Evolutionary conservation across 2,888 invertebrate species (phyloP), one percentile per base, ranked within the genome.

Genomic region (Allolobophora icterica): DNA sequence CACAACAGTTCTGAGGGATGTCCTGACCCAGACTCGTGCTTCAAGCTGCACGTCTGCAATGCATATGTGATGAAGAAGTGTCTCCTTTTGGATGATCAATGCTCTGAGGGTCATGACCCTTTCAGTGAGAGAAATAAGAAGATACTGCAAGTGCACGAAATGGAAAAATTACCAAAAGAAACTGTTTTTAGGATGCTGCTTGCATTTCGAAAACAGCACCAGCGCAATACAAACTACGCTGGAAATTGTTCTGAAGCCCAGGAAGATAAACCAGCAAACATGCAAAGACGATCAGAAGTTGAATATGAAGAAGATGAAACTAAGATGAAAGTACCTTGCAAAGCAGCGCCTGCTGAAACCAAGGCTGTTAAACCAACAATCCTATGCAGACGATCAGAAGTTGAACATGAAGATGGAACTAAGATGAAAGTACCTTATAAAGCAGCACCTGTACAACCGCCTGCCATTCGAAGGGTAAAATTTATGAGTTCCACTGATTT

Each of bases 41-140:
- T 87, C 87, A 34, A 38, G 38, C 87, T 87, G 87, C 87, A 87
- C 38, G 35, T 87, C 34, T 87, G 87, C 87, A 87, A 87, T 87
- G 35, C 87, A 19, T 87, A 24, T 87, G 87, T 38, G 35, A 87
- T 87, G 87, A 87, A 87, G 24, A 34, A 38, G 21, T 87, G 87
- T 87, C 38, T 87, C 34, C 34, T 87, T 35, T 38, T 38, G 35
- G 38, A 87, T 38, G 38, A 87, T 0, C 19, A 35, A 35, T 87
- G 87, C 34, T 38, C 87, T 35, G 87, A 87, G 24, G 87, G 87
- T 87, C 87, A 87, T 87, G 87, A 87, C 35, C 87, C 38, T 33
- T 87, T 34, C 35, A 87, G 35, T 13, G 87, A 87, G 19, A 34
- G 87, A 87, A 87, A 87, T 35, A 87, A 8, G 87, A 34, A 19